Evolutionary conservation across 1,140 invertebrate species (phyloP), one percentile per base, ranked within the genome.

Genomic region (Aphelenchoides besseyi): DNA sequence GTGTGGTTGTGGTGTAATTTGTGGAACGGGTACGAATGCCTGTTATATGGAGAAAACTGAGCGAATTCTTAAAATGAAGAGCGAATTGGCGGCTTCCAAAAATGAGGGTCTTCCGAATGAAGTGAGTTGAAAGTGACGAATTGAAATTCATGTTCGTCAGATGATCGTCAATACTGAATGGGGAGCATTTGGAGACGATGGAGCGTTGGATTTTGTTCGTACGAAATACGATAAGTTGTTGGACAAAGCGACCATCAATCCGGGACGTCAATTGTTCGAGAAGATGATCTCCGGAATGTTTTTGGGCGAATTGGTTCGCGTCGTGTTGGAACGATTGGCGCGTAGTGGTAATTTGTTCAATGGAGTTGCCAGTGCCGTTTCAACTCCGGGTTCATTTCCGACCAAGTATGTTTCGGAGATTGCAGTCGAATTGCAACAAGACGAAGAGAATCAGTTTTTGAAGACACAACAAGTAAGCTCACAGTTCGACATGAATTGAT

Each of bases 391-490:
- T 69, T 89, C 88, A 55, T 96, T 97, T 85, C 92, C 92, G 85
- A 97, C 95, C 0, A 96, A 96, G 89, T 97, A 93, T 84, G 91
- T 98, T 0, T 98, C 95, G 0, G 94, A 97, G 88, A 96, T 98
- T 69, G 95, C 97, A 86, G 91, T 87, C 32, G 85, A 86, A 62
- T 68, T 86, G 3, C 66, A 83, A n/a, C n/a, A n/a, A n/a, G n/a
- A n/a, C n/a, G n/a, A n/a, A n/a, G n/a, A n/a, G n/a, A n/a, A n/a
- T n/a, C n/a, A n/a, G n/a, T n/a, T n/a, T n/a, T n/a, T n/a, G n/a
- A n/a, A n/a, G n/a, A n/a, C n/a, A n/a, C n/a, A n/a, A n/a, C n/a
- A n/a, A n/a, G n/a, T n/a, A n/a, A n/a, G n/a, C n/a, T n/a, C n/a
- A n/a, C n/a, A n/a, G n/a, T n/a, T n/a, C n/a, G n/a, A n/a, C n/a